Evolutionary conservation across 2,113 vertebrate genomes (phyloP), one percentile per base, ranked within the genome.

Genomic region (Nothobranchius kuhntae): DNA sequence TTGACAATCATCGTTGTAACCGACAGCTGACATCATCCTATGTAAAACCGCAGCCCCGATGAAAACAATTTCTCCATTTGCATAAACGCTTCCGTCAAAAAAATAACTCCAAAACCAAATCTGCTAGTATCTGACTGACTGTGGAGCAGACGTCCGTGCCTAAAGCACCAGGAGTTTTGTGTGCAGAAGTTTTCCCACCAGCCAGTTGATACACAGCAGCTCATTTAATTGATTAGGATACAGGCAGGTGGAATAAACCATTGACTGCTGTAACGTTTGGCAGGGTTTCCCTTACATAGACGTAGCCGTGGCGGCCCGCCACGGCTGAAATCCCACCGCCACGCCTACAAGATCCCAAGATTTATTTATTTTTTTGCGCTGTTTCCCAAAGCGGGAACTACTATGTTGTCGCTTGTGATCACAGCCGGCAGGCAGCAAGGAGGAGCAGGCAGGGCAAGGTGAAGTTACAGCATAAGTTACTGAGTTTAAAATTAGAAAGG

Each of bases 1-100:
- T 74, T 64, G 73, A 53, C 38, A 72, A 51, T 75, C 62, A 71
- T 79, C 61, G 73, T 64, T 47, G 54, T 72, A 60, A 75, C 45
- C 61, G 62, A 70, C 65, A 46, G 67, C 36, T 17, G 42, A 68
- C 65, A 74, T 64, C 54, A 58, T 35, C 9, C 15, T 42, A 3
- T 1, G 17, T 59, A 47, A 56, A 75, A 56, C 65, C 61, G 40
- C 51, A 65, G 21, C n/a, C 30, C 13, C 24, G 52, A 56, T 71
- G 59, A 55, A 59, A 75, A 69, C 62, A 65, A 2, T 52, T n/a
- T 55, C 30, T 66, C 51, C 21, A 61, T 46, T 42, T 44, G 50
- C 60, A 72, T 60, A 65, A 53, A 75, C 63, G 6, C n/a, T 4
- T 56, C 51, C 60, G 71, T 51, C 44, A 40, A 55, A 59, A 56